Evolutionary conservation across 2,113 vertebrate species (phyloP).

Genomic region (Etheostoma spectabile): DNA sequence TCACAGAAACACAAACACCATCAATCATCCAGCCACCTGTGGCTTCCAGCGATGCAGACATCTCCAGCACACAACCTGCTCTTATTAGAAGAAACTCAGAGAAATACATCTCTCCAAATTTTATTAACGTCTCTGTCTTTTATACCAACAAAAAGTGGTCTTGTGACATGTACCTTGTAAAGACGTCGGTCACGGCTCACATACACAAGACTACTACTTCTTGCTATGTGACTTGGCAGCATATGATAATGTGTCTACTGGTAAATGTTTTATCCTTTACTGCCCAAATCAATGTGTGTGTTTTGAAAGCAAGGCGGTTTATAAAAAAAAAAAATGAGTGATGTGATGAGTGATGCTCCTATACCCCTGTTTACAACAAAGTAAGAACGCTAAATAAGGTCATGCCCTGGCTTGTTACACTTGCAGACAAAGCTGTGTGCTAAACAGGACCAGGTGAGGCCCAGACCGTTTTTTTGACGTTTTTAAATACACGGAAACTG

Average conservation of each 20-base stretch:
- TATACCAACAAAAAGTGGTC: neutral
- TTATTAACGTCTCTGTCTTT: neutral
- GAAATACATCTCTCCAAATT: neutral
- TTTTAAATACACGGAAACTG: slow-evolving; percentile 12
- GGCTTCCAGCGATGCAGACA: slow-evolving; percentile 28
- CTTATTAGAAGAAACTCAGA: slow-evolving; percentile 11
- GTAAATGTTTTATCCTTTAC: neutral
- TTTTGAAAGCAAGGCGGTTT: slow-evolving; percentile 39
- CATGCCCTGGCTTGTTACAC: slow-evolving; percentile 35
- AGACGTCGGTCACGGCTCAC: neutral
- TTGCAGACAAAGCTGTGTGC: slow-evolving; percentile 31
- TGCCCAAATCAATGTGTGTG: neutral
- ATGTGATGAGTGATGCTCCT: slow-evolving; percentile 1
- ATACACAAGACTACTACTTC: neutral
- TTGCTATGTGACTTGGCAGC: slow-evolving; percentile 3
- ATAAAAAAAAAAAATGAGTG: slow-evolving; percentile 44
- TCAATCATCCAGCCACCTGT: slow-evolving; percentile 53
- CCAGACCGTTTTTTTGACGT: neutral
- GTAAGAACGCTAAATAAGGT: slow-evolving; percentile 34
- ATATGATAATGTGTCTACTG: neutral
- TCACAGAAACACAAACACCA: slow-evolving; percentile 47
- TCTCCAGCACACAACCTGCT: slow-evolving; percentile 33
- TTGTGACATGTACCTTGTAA: neutral
- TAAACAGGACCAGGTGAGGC: slow-evolving; percentile 31
- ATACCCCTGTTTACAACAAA: neutral